Evolutionary conservation across 2,888 invertebrate genomes (phyloP).

Genomic region (Mythimna vitellina): DNA sequence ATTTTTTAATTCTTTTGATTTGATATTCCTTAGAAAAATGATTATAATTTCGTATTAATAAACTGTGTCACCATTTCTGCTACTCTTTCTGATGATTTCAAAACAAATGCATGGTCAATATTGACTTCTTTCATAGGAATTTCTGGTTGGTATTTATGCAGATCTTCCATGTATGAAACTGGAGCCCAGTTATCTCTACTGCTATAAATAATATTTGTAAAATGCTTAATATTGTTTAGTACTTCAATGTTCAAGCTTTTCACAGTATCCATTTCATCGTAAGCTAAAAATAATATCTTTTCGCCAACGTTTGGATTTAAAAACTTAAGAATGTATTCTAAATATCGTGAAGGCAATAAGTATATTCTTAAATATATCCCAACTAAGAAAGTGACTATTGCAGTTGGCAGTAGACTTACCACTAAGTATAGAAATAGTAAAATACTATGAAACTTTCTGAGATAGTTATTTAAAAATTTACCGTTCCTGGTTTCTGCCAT

Average conservation of each 20-base stretch:
- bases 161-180: slow-evolving; percentile 92
- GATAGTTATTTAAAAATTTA: slow-evolving; percentile 91
- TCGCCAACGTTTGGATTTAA: slow-evolving; percentile 91
- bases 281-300: slow-evolving; percentile 93
- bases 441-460: slow-evolving; percentile 81
- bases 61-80: slow-evolving; percentile 83
- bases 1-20: too few species aligned
- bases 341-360: slow-evolving; percentile 87
- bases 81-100: slow-evolving; percentile 91
- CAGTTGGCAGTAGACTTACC: slow-evolving; percentile 87
- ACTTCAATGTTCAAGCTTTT: slow-evolving; percentile 91
- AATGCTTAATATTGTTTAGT: slow-evolving; percentile 91
- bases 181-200: slow-evolving; percentile 96
- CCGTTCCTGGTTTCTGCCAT: slow-evolving; percentile 95
- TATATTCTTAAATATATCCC: slow-evolving; percentile 89
- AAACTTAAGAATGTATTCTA: slow-evolving; percentile 89
- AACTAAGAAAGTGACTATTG: slow-evolving; percentile 88
- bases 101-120: slow-evolving; percentile 95
- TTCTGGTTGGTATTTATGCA: slow-evolving; percentile 83
- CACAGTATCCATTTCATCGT: slow-evolving; percentile 95
- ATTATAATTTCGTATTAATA: slow-evolving; percentile 69
- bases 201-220: slow-evolving; percentile 93
- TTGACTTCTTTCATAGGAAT: slow-evolving; percentile 76
- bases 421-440: slow-evolving; percentile 83
- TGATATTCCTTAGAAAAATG: neutral